Evolutionary conservation across 2,888 invertebrate species (phyloP).

Genomic region (Stramonita haemastoma): DNA sequence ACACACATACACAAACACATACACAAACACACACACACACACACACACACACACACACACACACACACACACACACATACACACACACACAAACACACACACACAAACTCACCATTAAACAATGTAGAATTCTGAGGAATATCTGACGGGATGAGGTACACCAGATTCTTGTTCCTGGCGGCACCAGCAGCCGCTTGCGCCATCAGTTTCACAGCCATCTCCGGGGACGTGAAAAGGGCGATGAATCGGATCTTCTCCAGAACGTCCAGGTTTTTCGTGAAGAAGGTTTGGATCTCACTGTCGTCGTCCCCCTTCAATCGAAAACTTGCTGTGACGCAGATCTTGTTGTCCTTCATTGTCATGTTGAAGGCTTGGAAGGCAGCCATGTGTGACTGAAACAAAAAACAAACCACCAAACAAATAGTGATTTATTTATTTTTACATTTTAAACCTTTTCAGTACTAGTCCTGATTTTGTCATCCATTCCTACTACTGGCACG

Average conservation of each 20-base stretch:
- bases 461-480: too few relatives aligned
- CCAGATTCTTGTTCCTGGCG: slow-evolving; percentile 40
- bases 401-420: not conserved
- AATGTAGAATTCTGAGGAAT: slow-evolving; percentile 56
- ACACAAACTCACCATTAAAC: slow-evolving; percentile 36
- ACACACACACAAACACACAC: not conserved
- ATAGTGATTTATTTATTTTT: not conserved
- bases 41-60: not conserved
- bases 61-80: not conserved
- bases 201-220: slow-evolving; percentile 1
- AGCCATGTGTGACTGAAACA: slow-evolving; percentile 39
- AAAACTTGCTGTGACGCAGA: slow-evolving; percentile 50
- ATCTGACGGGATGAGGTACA: slow-evolving; percentile 64
- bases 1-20: not conserved
- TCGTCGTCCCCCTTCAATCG: not conserved
- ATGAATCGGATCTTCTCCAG: slow-evolving; percentile 32
- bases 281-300: not conserved
- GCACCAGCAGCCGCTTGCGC: not conserved
- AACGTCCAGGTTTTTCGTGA: not conserved
- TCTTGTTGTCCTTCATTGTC: slow-evolving; percentile 50
- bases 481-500: too few relatives aligned
- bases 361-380: slow-evolving; percentile 4
- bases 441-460: too few relatives aligned
- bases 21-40: not conserved
- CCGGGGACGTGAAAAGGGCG: slow-evolving; percentile 43